A percentile compares a stretch with the other conserved stretches of the same genome.
Evolutionary conservation across 2,113 vertebrate genomes (phyloP).

Genomic region (Zosterops hypoxanthus): DNA sequence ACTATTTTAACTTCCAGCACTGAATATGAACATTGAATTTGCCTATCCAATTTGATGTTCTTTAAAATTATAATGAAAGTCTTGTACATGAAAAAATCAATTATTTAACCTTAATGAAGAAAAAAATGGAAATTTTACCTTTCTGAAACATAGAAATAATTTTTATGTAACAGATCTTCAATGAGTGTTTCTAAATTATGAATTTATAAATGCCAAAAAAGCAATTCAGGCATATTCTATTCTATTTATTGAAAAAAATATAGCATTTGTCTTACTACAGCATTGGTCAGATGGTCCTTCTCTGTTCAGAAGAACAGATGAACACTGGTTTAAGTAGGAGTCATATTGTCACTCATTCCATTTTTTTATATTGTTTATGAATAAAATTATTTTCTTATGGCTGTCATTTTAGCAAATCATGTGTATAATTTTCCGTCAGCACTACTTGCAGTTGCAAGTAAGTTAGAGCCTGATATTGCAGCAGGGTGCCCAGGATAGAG

Average conservation of each 20-base stretch:
- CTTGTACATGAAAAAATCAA: background rate
- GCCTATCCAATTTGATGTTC: background rate
- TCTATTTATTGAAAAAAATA: background rate
- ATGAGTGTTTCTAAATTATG: background rate
- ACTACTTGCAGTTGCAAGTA: background rate
- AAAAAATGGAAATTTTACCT: background rate
- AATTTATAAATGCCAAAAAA: background rate
- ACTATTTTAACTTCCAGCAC: background rate
- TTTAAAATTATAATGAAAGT: background rate
- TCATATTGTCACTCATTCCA: background rate
- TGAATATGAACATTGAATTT: background rate
- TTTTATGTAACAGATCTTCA: background rate
- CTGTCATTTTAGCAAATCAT: background rate
- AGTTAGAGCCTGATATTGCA: background rate
- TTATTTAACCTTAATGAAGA: background rate
- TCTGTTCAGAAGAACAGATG: background rate
- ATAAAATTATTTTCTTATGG: background rate
- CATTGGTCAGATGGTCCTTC: background rate
- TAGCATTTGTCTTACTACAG: background rate
- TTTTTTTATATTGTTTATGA: background rate
- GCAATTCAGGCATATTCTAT: background rate
- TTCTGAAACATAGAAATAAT: background rate
- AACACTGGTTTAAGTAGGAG: background rate
- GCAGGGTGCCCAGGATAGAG: background rate
- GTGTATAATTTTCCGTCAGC: background rate